Conservation (phyloP, 1,140 invertebrate species). For the Cheumatopsyche charites region DNA sequence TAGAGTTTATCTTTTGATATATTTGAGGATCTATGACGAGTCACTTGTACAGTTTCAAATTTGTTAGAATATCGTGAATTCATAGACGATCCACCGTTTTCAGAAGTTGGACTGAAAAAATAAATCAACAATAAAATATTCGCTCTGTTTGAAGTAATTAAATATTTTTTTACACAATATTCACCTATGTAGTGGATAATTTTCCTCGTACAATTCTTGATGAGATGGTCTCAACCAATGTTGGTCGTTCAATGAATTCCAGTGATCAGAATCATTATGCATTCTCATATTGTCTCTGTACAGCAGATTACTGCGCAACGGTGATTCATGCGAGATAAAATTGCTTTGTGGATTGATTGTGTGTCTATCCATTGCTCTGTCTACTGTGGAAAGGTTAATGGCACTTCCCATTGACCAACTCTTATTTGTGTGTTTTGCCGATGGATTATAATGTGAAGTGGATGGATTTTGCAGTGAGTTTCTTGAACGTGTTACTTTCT, state of each 20-base stretch:
- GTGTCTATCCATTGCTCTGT: conserved; percentile 16
- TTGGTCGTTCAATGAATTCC: conserved; percentile 27
- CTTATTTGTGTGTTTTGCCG: conserved; percentile 33
- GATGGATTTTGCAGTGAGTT: conserved; percentile 35
- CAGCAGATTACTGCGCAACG: conserved; percentile 12
- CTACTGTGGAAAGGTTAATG: conserved; percentile 7
- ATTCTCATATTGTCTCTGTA: conserved; percentile 13
- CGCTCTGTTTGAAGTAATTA: neutral
- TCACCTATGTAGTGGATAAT: conserved; percentile 35
- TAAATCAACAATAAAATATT: neutral
- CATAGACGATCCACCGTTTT: conserved; percentile 35
- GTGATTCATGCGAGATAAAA: neutral
- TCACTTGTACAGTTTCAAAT: conserved; percentile 27
- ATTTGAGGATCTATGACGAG: conserved; percentile 35
- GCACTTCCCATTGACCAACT: conserved; percentile 38
- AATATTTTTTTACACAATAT: neutral
- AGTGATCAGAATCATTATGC: conserved; percentile 21
- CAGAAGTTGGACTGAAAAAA: conserved; percentile 31
- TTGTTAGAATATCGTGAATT: conserved; percentile 34
- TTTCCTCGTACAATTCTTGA: conserved; percentile 32
- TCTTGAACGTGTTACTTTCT: conserved; percentile 21
- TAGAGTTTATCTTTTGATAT: conserved; percentile 33
- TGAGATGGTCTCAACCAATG: conserved; percentile 23
- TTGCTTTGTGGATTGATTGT: conserved; percentile 11
- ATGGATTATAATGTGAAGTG: conserved; percentile 28